A percentile compares a stretch with the other conserved stretches of the same genome.
These are phyloP conservation scores for Umimayanthus kanabou DNA, from an alignment of 92 coral and sea anemone genomes.

Conservation along the genomic window DNA sequence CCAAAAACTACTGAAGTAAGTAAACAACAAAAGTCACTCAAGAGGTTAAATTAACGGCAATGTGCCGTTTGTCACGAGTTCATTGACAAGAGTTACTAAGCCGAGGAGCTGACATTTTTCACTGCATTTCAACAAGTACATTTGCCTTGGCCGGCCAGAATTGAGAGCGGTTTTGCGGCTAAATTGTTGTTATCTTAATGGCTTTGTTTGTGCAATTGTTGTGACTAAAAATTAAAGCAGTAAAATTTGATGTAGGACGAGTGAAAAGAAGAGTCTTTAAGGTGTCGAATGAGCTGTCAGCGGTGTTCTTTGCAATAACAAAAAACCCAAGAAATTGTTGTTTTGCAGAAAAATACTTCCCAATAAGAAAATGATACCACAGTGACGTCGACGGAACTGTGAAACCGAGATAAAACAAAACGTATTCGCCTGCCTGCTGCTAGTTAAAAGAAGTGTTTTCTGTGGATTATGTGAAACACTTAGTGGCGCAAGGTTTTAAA, in stretches of 20 bases:
- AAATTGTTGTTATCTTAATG: not conserved
- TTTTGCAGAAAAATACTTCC: not conserved
- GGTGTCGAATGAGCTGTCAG: not conserved
- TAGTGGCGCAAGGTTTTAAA: not conserved
- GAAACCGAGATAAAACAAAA: not conserved
- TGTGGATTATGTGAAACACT: not conserved
- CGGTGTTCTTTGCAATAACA: conserved; percentile 5
- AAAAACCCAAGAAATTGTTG: conserved; percentile 5
- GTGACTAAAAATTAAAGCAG: not conserved
- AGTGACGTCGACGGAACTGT: not conserved
- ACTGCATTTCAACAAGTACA: not conserved
- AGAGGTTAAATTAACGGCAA: not conserved
- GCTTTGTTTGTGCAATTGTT: not conserved
- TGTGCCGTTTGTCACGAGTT: not conserved
- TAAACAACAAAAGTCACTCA: conserved; percentile 7
- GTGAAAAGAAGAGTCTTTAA: not conserved
- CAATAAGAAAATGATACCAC: conserved; percentile 7
- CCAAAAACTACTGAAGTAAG: not conserved
- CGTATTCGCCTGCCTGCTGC: not conserved
- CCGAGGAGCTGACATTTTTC: not conserved
- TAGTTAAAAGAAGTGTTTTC: not conserved
- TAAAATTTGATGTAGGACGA: not conserved
- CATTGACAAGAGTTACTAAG: not conserved
- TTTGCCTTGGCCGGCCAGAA: not conserved
- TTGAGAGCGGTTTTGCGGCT: not conserved